Base-by-base conservation (phyloP, 30 jellyfish, hydroid and myxozoan genomes). In the Aurelia sp. region DNA sequence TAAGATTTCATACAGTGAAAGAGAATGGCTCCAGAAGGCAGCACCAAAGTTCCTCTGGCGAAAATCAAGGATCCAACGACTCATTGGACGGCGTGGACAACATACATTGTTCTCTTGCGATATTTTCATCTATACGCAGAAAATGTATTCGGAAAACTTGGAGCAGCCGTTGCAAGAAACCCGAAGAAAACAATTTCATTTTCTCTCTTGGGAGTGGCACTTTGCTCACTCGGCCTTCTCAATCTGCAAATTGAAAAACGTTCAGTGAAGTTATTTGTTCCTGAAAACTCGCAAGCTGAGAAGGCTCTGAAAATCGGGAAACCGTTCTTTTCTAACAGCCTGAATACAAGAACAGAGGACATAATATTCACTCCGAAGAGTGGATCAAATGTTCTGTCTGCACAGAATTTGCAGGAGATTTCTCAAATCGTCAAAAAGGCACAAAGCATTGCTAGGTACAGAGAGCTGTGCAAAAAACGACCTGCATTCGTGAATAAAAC, bases 271-370 rank as follows among this genome's bases (percentile, higher is more conserved):
- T 66, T 84, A 4, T 73, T 70, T 51, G 88, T 84, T 40, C 93
- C 93, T 48, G 74, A 84, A 84, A 84, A 84, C 72, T 67, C 86
- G 31, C 88, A 55, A 21, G 60, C 93, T 9, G 71, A 47, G 15
- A n/a, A 70, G 5, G 88, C 93, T 31, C 53, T 84, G 13, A 76
- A 72, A 57, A 44, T 4, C 8, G 93, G 81, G 50, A 84, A 62
- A 21, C 88, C 88, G 18, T 84, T 8, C 69, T 84, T 84, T 59
- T 31, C 59, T 13, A 84, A 58, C 20, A 18, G 53, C 27, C 35
- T 84, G 48, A 84, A 84, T 50, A n/a, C 81, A 12, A 40, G 93
- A 38, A 53, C 41, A 30, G 93, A 70, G 31, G 93, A 84, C 55
- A 55, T 84, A 1, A 73, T 84, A 6, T 52, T 84, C 31, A 35